Evolutionary conservation across 2,888 invertebrate genomes (phyloP).

Genomic region (Andricus curvator): DNA sequence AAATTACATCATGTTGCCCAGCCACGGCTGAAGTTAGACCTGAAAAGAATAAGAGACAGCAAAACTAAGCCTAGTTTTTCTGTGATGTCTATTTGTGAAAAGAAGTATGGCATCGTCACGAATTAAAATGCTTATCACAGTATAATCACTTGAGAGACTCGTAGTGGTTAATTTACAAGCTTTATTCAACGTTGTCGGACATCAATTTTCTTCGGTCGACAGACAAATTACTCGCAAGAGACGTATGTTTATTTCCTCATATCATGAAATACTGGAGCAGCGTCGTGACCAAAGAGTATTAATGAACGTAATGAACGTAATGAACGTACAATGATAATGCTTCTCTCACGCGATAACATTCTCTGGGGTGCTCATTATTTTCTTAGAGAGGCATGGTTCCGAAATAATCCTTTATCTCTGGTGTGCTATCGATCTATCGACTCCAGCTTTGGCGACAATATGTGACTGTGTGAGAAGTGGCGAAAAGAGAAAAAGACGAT

Average conservation of each 20-base stretch:
- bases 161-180: neutral
- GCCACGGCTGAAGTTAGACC: too few relatives aligned
- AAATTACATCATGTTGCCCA: too few relatives aligned
- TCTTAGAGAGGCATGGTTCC: constrained; percentile 30
- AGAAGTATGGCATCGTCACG: neutral
- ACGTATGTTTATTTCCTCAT: constrained; percentile 17
- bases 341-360: constrained; percentile 38
- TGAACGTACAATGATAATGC: constrained; percentile 29
- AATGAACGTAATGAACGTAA: constrained; percentile 18
- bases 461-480: constrained; percentile 3
- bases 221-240: constrained; percentile 34
- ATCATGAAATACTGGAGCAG: constrained; percentile 9
- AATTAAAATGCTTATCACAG: neutral
- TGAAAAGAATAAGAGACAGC: too few relatives aligned
- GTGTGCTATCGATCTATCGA: constrained; percentile 26
- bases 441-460: constrained; percentile 11
- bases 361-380: constrained; percentile 30
- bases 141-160: constrained; percentile 3
- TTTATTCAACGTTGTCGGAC: constrained; percentile 17
- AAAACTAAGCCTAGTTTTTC: too few relatives aligned
- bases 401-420: constrained; percentile 34
- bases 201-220: constrained; percentile 23
- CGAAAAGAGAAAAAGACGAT: constrained; percentile 40
- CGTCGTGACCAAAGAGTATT: constrained; percentile 36
- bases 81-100: neutral